A percentile compares a stretch with the other conserved stretches of the same genome.
These are phyloP conservation scores for Neoarius graeffei DNA, from an alignment of 2,113 vertebrate species.

Conservation along the genomic window DNA sequence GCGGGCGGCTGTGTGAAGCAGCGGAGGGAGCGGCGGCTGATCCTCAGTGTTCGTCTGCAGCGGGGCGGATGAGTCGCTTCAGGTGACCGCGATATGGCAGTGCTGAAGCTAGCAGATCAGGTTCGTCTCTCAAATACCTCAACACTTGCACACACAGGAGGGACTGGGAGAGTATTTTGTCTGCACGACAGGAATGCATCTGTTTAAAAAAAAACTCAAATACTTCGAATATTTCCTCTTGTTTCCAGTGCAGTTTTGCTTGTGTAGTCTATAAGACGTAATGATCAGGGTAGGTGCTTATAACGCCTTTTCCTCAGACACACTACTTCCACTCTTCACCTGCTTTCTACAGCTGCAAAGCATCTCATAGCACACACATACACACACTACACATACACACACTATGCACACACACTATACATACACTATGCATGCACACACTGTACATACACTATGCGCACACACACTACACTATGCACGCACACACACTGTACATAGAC, in stretches of 20 bases:
- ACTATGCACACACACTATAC: no score
- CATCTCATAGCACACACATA: background rate
- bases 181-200: background rate
- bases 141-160: conserved; percentile 17
- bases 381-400: background rate
- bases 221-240: background rate
- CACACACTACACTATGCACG: no score
- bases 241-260: background rate
- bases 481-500: no score
- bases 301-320: background rate
- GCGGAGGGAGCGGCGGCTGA: conserved; percentile 11
- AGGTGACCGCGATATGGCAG: conserved; percentile 75
- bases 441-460: no score
- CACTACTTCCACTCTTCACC: background rate
- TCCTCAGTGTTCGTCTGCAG: conserved; percentile 1
- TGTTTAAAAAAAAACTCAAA: background rate
- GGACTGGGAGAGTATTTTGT: background rate
- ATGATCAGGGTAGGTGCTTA: background rate
- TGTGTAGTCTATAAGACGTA: background rate
- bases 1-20: background rate
- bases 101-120: conserved; percentile 79
- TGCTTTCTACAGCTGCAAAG: no score
- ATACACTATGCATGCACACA: no score
- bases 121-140: conserved; percentile 62
- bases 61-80: conserved; percentile 64